Evolutionary conservation across 2,888 invertebrate genomes (phyloP), one percentile per base, ranked within the genome.

Genomic region (Campoplex nolae): DNA sequence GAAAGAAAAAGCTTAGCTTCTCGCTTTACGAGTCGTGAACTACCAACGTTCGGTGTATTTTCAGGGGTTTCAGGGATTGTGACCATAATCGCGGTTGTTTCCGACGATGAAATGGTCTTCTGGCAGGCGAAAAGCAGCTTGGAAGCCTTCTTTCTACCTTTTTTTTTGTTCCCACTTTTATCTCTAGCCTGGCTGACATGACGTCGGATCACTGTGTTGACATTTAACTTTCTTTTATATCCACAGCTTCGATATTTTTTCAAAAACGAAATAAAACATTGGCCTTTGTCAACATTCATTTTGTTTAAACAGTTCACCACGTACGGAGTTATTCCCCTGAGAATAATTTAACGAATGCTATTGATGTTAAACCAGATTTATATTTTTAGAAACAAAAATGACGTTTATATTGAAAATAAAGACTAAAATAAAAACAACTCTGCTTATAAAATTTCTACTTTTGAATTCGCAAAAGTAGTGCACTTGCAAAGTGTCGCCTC

Each of bases 81-180:
- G 42, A 48, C 54, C 56, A 58, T 77, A 76, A 71, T 73, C 77
- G 74, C 35, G 38, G 85, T 65, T 74, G 58, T 74, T 79, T 83
- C 70, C 83, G 56, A 56, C 76, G 18, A 80, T 80, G 79, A 80
- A 79, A 86, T 75, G 75, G 83, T 74, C 79, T 82, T 79, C 71
- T 71, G 75, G 45, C 75, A 79, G 78, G 76, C 76, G 70, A 83
- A 83, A 83, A 70, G 32, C 70, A 54, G 65, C 67, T 67, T 38
- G 35, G 38, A 42, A 67, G 67, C 38, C 23, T n/a, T 67, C 18
- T 38, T n/a, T 76, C 35, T 13, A 38, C 11, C n/a, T n/a, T 79
- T 56, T 79, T 28, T 23, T 73, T 58, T 28, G 68, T 65, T n/a
- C n/a, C 16, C 28, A 32, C 42, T 45, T 35, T 35, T 71, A 42